Conservation (phyloP, 2,888 invertebrate genomes). For the Poecilobothrus nobilitatus region DNA sequence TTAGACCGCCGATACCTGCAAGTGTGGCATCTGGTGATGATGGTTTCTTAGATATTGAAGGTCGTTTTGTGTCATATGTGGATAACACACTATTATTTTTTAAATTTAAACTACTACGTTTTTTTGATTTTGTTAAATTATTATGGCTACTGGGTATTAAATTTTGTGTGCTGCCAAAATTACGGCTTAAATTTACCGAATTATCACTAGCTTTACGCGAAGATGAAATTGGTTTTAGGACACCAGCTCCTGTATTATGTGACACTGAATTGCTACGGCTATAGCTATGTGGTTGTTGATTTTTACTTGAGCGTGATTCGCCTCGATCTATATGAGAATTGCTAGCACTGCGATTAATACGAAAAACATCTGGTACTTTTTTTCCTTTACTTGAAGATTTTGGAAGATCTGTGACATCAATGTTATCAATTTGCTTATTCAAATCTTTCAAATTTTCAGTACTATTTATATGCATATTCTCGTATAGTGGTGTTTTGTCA, state of each 20-base stretch:
- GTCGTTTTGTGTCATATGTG: background rate
- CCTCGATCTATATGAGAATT: conserved; percentile 29
- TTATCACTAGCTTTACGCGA: conserved; percentile 34
- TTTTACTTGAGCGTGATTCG: conserved; percentile 19
- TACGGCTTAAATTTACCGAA: conserved; percentile 36
- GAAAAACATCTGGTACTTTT: conserved; percentile 16
- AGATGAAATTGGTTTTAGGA: conserved; percentile 27
- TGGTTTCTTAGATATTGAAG: conserved; percentile 28
- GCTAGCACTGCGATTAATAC: conserved; percentile 35
- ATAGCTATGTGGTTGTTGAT: conserved; percentile 30
- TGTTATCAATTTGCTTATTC: conserved; percentile 17
- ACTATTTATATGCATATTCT: conserved; percentile 26
- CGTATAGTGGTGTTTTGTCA: conserved; percentile 29
- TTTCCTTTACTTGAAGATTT: background rate
- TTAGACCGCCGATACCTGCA: conserved; percentile 7
- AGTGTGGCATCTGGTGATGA: conserved; percentile 31
- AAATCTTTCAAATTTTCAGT: background rate
- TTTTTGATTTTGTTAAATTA: conserved; percentile 40
- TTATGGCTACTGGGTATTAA: conserved; percentile 32
- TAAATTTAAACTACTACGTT: conserved; percentile 41
- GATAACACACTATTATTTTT: conserved; percentile 25
- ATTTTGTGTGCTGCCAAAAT: conserved; percentile 44
- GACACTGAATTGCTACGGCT: conserved; percentile 38
- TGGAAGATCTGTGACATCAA: background rate
- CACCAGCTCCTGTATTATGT: conserved; percentile 31